These are phyloP conservation scores for Fissipunctia ypsillon DNA, from an alignment of 2,888 invertebrate species.

Conservation along the genomic window DNA sequence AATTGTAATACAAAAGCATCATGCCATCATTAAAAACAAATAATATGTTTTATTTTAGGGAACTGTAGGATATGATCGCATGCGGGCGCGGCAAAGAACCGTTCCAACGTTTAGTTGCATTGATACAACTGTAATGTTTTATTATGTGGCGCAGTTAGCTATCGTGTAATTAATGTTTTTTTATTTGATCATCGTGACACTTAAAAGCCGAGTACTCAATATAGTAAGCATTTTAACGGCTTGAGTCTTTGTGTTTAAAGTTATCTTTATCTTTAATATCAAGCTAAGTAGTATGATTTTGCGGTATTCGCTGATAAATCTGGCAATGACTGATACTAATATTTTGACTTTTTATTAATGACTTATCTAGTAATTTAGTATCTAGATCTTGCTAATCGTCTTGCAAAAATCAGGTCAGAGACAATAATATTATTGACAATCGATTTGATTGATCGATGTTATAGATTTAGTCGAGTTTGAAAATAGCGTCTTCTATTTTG, in stretches of 20 bases:
- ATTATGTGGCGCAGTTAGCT: too few relatives aligned
- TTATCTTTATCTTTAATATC: constrained; percentile 15
- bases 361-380: constrained; percentile 38
- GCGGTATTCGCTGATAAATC: constrained; percentile 13
- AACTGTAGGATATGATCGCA: too few relatives aligned
- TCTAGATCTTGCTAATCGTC: constrained; percentile 16
- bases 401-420: background rate
- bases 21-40: too few relatives aligned
- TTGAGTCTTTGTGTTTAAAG: background rate
- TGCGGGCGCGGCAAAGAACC: too few relatives aligned
- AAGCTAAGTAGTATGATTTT: constrained; percentile 1
- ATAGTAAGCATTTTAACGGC: background rate
- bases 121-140: too few relatives aligned
- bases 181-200: background rate
- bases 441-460: constrained; percentile 20
- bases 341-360: constrained; percentile 18
- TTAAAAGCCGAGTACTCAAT: background rate
- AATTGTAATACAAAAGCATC: too few relatives aligned
- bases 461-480: background rate
- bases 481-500: background rate
- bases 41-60: too few relatives aligned
- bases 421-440: constrained; percentile 2
- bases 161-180: too few relatives aligned
- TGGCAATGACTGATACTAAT: constrained; percentile 46
- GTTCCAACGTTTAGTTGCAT: too few relatives aligned